Evolutionary conservation across 1,140 invertebrate genomes (phyloP).

Genomic region (Drosophila hydei): DNA sequence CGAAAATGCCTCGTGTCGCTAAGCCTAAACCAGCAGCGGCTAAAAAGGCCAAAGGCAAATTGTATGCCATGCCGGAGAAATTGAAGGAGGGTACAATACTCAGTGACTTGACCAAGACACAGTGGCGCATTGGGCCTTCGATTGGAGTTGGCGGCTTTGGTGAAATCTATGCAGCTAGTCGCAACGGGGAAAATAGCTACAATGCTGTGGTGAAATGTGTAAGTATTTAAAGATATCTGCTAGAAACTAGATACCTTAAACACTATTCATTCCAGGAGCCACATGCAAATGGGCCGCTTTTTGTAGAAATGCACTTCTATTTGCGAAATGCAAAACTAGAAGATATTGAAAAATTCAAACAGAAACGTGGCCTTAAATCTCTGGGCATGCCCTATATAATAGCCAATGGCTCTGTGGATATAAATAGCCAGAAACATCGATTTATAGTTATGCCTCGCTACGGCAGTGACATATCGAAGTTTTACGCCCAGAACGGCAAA

Average conservation of each 20-base stretch:
- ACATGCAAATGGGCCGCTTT: slow-evolving; percentile 95
- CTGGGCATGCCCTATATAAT: slow-evolving; percentile 95
- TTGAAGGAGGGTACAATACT: slow-evolving; percentile 91
- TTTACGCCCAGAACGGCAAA: slow-evolving; percentile 89
- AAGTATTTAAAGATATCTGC: slow-evolving; percentile 76
- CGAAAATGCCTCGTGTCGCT: slow-evolving; percentile 64
- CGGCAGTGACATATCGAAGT: slow-evolving; percentile 94
- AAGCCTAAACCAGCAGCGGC: slow-evolving; percentile 57
- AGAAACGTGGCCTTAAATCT: slow-evolving; percentile 88
- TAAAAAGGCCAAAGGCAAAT: slow-evolving; percentile 88
- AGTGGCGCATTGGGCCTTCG: slow-evolving; percentile 93
- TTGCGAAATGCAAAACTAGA: slow-evolving; percentile 92
- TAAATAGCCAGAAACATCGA: slow-evolving; percentile 91
- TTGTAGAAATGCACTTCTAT: slow-evolving; percentile 98
- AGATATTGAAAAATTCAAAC: slow-evolving; percentile 91
- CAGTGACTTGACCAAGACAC: slow-evolving; percentile 89
- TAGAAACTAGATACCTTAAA: not conserved
- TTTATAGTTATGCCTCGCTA: slow-evolving; percentile 97
- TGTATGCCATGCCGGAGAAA: slow-evolving; percentile 90
- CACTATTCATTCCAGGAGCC: slow-evolving; percentile 89
- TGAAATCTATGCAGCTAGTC: slow-evolving; percentile 92
- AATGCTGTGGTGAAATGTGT: slow-evolving; percentile 92
- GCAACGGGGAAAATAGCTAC: slow-evolving; percentile 86
- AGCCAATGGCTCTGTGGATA: slow-evolving; percentile 92
- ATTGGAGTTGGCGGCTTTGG: slow-evolving; percentile 97